Conservation (phyloP, 2,797 vertebrate genomes). For the Decapterus maruadsi region DNA sequence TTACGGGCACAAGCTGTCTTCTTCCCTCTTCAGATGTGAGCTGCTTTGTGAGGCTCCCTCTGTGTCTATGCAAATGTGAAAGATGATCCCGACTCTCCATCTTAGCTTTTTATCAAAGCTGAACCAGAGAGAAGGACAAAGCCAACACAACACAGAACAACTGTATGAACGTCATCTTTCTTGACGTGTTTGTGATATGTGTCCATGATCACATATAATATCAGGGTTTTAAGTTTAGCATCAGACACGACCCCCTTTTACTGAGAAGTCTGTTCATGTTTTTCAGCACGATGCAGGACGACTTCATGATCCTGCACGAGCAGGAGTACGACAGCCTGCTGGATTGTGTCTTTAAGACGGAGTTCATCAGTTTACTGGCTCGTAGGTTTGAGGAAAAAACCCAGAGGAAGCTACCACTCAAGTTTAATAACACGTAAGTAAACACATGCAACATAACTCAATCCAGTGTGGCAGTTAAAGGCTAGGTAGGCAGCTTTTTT, state of each 20-base stretch:
- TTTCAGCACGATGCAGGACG: constrained; percentile 94
- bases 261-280: constrained; percentile 3
- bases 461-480: not conserved
- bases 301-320: constrained; percentile 95
- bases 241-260: not conserved
- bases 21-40: constrained; percentile 53
- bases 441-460: not conserved
- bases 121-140: not conserved
- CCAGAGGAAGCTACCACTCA: constrained; percentile 95
- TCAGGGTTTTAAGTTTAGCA: not conserved
- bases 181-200: not conserved
- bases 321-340: constrained; percentile 98
- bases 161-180: not conserved
- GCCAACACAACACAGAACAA: not conserved
- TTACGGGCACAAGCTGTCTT: constrained; percentile 57
- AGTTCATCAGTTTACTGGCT: constrained; percentile 95
- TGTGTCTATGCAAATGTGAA: constrained; percentile 68
- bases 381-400: constrained; percentile 95
- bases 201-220: not conserved
- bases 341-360: constrained; percentile 97
- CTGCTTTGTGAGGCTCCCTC: constrained; percentile 55
- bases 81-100: constrained; percentile 52
- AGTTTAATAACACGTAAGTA: constrained; percentile 96
- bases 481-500: too few species aligned
- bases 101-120: constrained; percentile 23